Evolutionary conservation across 2,888 invertebrate species (phyloP), one percentile per base, ranked within the genome.

Genomic region (Desoria tigrina): DNA sequence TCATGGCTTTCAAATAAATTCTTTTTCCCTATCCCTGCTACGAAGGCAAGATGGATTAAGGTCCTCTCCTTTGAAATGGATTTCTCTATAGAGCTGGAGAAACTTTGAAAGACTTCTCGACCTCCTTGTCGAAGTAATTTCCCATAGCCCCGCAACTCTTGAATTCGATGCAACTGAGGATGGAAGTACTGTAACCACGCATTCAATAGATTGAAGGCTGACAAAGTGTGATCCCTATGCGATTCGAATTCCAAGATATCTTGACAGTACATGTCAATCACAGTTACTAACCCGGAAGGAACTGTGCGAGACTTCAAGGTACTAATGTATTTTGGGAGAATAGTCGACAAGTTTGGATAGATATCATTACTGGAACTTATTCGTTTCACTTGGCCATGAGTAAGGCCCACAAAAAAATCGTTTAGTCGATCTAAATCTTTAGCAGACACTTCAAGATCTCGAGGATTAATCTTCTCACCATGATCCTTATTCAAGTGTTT

Each of bases 21-120:
- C 37, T 37, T 65, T 57, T 65, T 65, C 4, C 65, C 65, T 7
- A 65, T 54, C 11, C 54, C 60, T n/a, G 60, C 60, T 18, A 61
- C 45, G 42, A 60, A 65, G 32, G 26, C 39, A 7, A 65, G 39
- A 26, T 65, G 60, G 37, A 61, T 50, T 37, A 65, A 14, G n/a
- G 45, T 11, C 28, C 27, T 54, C 26, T 54, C 54, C 3, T 16
- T 21, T 9, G 26, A 32, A 18, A 18, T 51, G 49, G n/a, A 7
- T 18, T 53, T 51, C n/a, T 45, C 45, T 11, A 1, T 21, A 26
- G 7, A 23, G 37, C 49, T 32, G 39, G 24, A 53, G 21, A 37
- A 32, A 42, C 55, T 45, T 45, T 55, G 42, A 21, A 42, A 28
- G 24, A 27, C 51, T 57, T 63, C 63, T 32, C 56, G 57, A 39